Conservation (phyloP, 2,888 invertebrate genomes). For the Thera obeliscata region DNA sequence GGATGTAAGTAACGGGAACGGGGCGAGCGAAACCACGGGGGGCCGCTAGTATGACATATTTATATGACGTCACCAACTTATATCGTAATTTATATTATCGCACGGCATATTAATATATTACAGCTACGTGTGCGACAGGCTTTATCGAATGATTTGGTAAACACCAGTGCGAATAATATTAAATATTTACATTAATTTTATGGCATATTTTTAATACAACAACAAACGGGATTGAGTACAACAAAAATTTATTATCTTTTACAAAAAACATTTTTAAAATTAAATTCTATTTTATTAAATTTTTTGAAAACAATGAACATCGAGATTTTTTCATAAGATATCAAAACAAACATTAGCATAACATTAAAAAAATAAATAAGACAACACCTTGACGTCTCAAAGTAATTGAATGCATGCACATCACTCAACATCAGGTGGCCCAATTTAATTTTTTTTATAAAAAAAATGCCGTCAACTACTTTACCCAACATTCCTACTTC, state of each 20-base stretch:
- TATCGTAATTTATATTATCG: too few species aligned
- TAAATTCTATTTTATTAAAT: background rate
- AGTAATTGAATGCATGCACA: background rate
- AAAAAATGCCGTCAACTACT: constrained; percentile 1
- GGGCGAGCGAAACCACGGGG: too few species aligned
- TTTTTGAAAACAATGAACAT: background rate
- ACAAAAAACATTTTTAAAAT: background rate
- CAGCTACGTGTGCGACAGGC: too few species aligned
- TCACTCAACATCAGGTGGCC: background rate
- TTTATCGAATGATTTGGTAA: too few species aligned
- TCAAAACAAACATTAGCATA: background rate
- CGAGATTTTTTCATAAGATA: too few species aligned
- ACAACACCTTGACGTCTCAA: too few species aligned
- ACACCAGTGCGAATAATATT: too few species aligned
- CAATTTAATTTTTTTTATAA: background rate
- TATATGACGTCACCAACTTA: too few species aligned
- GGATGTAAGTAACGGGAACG: too few species aligned
- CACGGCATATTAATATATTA: too few species aligned
- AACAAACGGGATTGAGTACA: background rate
- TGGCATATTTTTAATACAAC: background rate
- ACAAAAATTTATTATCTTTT: background rate
- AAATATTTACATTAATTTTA: background rate
- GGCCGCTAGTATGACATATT: too few species aligned
- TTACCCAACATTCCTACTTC: background rate
- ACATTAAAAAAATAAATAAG: too few species aligned